Base-by-base conservation (phyloP, 2,797 vertebrate genomes). In the Microchirus variegatus region DNA sequence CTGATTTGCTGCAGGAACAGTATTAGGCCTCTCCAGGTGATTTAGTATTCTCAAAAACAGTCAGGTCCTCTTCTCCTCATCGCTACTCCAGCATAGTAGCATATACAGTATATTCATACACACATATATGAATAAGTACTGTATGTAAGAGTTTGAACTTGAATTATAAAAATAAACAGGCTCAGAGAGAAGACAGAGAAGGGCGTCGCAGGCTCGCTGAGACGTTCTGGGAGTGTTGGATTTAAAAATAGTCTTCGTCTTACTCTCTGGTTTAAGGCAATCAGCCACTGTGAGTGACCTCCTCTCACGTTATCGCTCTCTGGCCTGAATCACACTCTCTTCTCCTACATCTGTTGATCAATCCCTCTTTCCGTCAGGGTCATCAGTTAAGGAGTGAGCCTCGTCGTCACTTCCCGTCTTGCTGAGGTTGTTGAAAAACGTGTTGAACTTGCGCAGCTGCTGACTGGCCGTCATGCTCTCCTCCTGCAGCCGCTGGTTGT, bases 401-500 rank as follows among this genome's bases (percentile, higher is more conserved):
- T 79, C 78, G 2, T 45, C 70, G 66, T 88, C 86, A 64, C 81
- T 92, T 90, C 81, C 93, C 61, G 56, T 92, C 91, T 41, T 84
- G 82, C 0, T 78, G 49, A 66, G 26, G 17, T 87, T 86, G 41
- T 90, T 92, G 44, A 97, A 94, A 60, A 97, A 87, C 69, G 91
- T 66, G 0, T 91, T 95, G 53, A 98, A 96, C 87, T 94, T 94
- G 61, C 94, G 93, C 37, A 98, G 94, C 90, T 97, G 96, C 81
- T 96, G 91, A 0, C 93, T 95, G 78, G 96, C 94, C 0, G 94
- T 92, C 10, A 85, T 84, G 0, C 96, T 97, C 68, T 98, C 96
- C 77, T 93, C 94, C 83, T 96, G 96, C 50, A 98, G 70, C 0
- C 95, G 94, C 84, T 95, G 95, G 89, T 97, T 98, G 79, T 97